Evolutionary conservation across 2,113 vertebrate genomes (phyloP).

Genomic region (Bujurquina vittata): DNA sequence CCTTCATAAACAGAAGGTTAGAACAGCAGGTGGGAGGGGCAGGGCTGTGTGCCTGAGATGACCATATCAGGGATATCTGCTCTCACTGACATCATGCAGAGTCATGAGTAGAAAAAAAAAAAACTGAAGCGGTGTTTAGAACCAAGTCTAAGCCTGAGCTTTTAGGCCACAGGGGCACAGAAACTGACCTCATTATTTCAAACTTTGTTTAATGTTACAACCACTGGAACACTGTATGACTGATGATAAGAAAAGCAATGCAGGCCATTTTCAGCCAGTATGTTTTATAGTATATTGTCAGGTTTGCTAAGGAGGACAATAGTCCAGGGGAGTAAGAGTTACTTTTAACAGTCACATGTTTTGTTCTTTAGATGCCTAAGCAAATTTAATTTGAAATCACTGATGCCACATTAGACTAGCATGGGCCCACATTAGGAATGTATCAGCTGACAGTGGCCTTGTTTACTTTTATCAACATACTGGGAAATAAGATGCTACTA

Average conservation of each 20-base stretch:
- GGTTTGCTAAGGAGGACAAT: not conserved
- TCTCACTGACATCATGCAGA: not conserved
- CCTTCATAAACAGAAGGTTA: not conserved
- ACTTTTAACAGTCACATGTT: not conserved
- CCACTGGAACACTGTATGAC: not conserved
- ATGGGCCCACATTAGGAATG: not conserved
- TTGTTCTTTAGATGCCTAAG: not conserved
- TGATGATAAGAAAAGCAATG: not conserved
- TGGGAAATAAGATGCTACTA: not conserved
- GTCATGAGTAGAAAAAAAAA: not conserved
- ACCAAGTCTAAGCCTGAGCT: not conserved
- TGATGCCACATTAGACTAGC: not conserved
- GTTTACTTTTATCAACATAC: not conserved
- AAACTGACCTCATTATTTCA: not conserved
- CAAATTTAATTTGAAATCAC: not conserved
- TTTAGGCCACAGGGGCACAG: not conserved
- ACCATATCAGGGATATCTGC: not conserved
- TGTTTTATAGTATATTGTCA: not conserved
- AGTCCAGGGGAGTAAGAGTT: not conserved
- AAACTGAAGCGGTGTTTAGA: not conserved
- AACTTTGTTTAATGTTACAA: not conserved
- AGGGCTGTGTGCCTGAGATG: not conserved
- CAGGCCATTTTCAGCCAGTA: not conserved
- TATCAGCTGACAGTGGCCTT: not conserved
- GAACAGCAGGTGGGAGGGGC: not conserved